Percentiles rank a stretch among this genome's conserved stretches.
Conservation (phyloP, 2,113 vertebrate genomes). For the Macquaria australasica region DNA sequence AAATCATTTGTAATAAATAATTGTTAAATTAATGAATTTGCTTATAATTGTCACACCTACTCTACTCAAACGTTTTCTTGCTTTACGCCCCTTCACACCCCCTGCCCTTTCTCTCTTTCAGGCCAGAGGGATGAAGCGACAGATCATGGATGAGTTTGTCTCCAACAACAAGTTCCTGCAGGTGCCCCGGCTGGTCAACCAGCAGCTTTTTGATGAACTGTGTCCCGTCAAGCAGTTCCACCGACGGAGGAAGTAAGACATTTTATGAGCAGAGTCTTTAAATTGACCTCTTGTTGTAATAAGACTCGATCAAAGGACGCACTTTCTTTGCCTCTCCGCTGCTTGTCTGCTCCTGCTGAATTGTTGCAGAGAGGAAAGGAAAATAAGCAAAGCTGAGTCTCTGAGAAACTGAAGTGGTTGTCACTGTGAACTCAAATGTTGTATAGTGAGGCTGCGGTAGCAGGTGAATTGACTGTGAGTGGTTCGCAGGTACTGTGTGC, state of each 20-base stretch:
- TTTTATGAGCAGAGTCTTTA: not conserved
- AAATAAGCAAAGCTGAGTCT: not conserved
- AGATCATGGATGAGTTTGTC: constrained; percentile 94
- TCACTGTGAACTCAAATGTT: not conserved
- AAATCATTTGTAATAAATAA: not conserved
- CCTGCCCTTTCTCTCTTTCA: constrained; percentile 59
- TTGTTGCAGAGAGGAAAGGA: not conserved
- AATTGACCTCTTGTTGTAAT: not conserved
- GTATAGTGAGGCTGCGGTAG: not conserved
- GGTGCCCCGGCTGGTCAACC: constrained; percentile 91
- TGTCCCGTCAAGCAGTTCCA: constrained; percentile 96
- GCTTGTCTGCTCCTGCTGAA: not conserved
- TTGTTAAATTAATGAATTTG: not conserved
- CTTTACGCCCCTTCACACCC: not conserved
- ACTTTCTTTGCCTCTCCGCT: not conserved
- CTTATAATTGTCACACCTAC: not conserved
- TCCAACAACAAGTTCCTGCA: constrained; percentile 94
- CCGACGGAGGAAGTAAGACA: constrained; percentile 93
- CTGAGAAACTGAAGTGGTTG: not conserved
- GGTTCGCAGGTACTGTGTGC: constrained; percentile 90
- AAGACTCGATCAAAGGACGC: not conserved
- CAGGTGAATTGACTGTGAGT: constrained; percentile 9
- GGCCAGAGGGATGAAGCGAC: constrained; percentile 93
- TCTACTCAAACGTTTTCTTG: not conserved
- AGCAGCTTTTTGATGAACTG: constrained; percentile 94